Percentiles rank a stretch among this genome's conserved stretches.
These are phyloP conservation scores for Acanthochromis polyacanthus DNA, from an alignment of 2,113 vertebrate genomes.

Conservation along the genomic window DNA sequence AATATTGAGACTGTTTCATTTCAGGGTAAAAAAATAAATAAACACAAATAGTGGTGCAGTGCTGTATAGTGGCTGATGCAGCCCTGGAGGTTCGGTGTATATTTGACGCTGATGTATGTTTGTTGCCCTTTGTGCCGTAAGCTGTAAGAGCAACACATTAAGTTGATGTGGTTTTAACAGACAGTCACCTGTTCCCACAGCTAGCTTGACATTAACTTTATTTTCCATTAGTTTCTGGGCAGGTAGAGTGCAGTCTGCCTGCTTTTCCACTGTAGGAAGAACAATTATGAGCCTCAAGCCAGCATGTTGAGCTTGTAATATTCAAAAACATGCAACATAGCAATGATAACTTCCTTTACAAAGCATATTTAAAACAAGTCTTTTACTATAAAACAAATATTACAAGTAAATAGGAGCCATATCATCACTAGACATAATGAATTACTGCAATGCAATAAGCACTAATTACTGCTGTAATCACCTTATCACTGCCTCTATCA, in stretches of 20 bases:
- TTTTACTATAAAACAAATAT: no score
- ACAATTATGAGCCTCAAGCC: background rate
- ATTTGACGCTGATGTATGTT: background rate
- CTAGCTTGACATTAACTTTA: no score
- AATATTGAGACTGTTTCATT: slow-evolving; percentile 51
- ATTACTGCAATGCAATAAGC: background rate
- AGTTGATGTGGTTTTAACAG: no score
- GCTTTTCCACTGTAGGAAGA: background rate
- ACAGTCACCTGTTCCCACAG: no score
- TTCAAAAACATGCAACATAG: background rate
- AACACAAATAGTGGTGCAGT: slow-evolving; percentile 27
- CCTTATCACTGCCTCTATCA: no score
- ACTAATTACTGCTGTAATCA: no score
- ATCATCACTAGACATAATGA: no score
- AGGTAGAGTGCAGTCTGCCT: background rate
- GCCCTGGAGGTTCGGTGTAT: background rate
- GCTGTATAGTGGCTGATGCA: background rate
- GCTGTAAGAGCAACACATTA: no score
- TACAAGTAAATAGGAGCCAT: no score
- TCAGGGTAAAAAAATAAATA: slow-evolving; percentile 30
- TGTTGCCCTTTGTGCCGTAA: no score
- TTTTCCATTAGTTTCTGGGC: background rate
- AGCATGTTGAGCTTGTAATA: slow-evolving; percentile 18
- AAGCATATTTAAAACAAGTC: no score
- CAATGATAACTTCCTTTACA: no score